A percentile compares a stretch with the other conserved stretches of the same genome.
Conservation (phyloP, 92 coral and sea anemone genomes). For the Palythoa heliodiscus region DNA sequence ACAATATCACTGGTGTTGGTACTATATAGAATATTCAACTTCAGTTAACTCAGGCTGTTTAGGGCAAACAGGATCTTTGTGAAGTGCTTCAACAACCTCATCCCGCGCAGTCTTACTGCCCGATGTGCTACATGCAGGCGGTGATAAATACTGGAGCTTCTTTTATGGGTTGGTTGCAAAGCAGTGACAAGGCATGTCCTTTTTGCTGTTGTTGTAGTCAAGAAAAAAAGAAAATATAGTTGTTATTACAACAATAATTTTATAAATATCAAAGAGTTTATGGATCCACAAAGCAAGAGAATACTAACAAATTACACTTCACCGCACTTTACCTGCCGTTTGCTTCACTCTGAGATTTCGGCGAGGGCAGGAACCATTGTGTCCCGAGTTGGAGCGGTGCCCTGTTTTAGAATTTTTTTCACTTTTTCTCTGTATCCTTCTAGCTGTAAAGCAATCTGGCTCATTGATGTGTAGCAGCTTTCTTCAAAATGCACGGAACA, state of each 20-base stretch:
- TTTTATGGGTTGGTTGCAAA: no score
- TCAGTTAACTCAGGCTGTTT: background rate
- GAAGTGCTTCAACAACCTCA: slow-evolving; percentile 17
- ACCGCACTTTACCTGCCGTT: no score
- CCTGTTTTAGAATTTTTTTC: slow-evolving; percentile 7
- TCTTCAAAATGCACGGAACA: no score
- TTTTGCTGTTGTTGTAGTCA: slow-evolving; percentile 1
- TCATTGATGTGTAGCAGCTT: no score
- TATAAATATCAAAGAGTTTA: background rate
- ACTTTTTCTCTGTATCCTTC: slow-evolving; percentile 11
- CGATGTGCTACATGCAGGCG: slow-evolving; percentile 3
- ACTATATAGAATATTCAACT: background rate
- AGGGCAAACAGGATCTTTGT: slow-evolving; percentile 6
- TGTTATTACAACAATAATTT: background rate
- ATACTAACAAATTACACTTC: slow-evolving; percentile 6
- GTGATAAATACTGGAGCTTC: background rate
- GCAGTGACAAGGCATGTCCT: no score
- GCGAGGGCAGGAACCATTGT: slow-evolving; percentile 1
- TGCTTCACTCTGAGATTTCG: slow-evolving; percentile 4
- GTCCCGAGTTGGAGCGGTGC: no score
- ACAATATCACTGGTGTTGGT: background rate
- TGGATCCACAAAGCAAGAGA: slow-evolving; percentile 13
- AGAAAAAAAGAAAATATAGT: background rate
- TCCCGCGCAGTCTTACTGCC: slow-evolving; percentile 4
- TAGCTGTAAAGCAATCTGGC: no score